Evolutionary conservation across 2,888 invertebrate species (phyloP), one percentile per base, ranked within the genome.

Genomic region (Hecatera dysodea): DNA sequence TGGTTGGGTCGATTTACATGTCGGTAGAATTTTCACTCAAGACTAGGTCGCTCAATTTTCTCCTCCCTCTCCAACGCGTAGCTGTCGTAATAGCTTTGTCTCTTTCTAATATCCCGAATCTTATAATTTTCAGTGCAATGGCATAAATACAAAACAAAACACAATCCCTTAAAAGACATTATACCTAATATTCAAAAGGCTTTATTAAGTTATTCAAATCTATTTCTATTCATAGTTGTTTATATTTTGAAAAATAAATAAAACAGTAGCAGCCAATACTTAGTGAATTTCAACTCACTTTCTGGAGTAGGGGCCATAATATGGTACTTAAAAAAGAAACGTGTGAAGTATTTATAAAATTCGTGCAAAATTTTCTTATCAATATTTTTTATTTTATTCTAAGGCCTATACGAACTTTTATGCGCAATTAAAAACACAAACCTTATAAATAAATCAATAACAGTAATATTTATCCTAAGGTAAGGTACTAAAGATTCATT

Each of bases 1-100:
- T 36, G 55, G 2, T 29, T 44, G 68, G 67, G 29, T 83, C 72
- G 69, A 53, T 75, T 69, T 69, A 80, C 81, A 80, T 67, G 75
- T 57, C 65, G 42, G n/a, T 22, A 50, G n/a, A 71, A 52, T 55
- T 61, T 75, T 60, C 19, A 22, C 19, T 60, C 27, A 46, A 61
- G 44, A 61, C 15, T 39, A 42, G 27, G 12, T 17, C 6, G 12
- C n/a, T 27, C 4, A 7, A 15, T 59, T 27, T 24, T 24, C 44
- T 8, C n/a, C 17, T 52, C 29, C 46, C 27, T 72, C 46, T 52
- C 8, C 46, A 17, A 33, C 48, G 48, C 77, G 19, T 55, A 61
- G 73, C 48, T 61, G 48, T 42, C 22, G 17, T 46, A 33, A 22
- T 27, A 48, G 27, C 33, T 2, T 46, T 8, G 8, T 42, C 22